Conservation (phyloP, 2,113 vertebrate genomes). For the Eudyptes chrysolophus region DNA sequence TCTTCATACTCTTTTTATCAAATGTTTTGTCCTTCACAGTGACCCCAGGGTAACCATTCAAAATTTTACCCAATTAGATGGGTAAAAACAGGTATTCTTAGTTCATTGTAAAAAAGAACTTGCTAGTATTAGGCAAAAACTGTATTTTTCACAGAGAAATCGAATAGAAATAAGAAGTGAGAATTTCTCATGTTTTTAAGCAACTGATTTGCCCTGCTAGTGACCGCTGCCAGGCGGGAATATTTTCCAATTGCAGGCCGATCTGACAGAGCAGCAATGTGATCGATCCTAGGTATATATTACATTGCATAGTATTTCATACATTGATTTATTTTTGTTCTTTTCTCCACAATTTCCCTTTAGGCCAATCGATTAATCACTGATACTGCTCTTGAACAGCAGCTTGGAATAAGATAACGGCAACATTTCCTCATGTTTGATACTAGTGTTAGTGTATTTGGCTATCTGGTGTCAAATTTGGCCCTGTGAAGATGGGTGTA, state of each 20-base stretch:
- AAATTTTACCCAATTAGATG: slow-evolving; percentile 6
- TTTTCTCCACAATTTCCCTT: slow-evolving; percentile 36
- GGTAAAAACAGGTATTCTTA: not conserved
- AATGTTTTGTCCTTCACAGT: not conserved
- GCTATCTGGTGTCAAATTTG: not conserved
- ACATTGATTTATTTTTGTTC: slow-evolving; percentile 52
- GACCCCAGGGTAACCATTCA: not conserved
- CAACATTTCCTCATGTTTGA: not conserved
- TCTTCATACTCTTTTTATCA: not conserved
- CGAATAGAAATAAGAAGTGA: not conserved
- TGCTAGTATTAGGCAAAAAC: not conserved
- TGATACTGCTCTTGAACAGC: slow-evolving; percentile 1
- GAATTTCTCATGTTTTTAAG: not conserved
- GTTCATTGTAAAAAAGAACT: not conserved
- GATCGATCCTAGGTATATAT: slow-evolving; percentile 32
- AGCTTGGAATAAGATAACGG: slow-evolving; percentile 21
- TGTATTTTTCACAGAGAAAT: slow-evolving; percentile 9
- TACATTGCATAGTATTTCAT: slow-evolving; percentile 28
- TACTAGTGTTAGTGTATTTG: not conserved
- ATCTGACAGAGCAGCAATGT: slow-evolving; percentile 13
- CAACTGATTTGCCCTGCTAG: slow-evolving; percentile 14
- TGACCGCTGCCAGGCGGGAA: slow-evolving; percentile 39
- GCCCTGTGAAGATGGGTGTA: not conserved
- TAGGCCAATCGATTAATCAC: slow-evolving; percentile 58
- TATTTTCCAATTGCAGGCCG: slow-evolving; percentile 1